These are phyloP conservation scores for Psophia crepitans DNA, from an alignment of 2,113 vertebrate genomes.

Conservation along the genomic window DNA sequence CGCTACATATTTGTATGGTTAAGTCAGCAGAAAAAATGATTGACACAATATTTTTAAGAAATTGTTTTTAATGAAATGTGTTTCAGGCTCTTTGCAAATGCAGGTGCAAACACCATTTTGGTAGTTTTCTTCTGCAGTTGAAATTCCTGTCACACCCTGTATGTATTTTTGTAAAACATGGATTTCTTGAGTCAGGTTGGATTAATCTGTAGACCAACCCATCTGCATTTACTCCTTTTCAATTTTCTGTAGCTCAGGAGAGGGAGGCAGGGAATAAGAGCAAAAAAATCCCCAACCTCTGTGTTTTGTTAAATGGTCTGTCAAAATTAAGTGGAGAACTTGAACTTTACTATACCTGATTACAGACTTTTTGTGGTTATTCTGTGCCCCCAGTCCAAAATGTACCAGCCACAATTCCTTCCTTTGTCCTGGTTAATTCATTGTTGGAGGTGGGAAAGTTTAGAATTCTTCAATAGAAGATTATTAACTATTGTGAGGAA, in stretches of 20 bases:
- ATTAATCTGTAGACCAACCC: not conserved
- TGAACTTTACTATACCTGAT: not conserved
- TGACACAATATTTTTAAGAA: not conserved
- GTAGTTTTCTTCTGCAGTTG: not conserved
- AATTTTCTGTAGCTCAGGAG: not conserved
- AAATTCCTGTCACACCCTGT: not conserved
- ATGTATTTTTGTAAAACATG: not conserved
- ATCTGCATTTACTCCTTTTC: not conserved
- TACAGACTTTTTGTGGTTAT: not conserved
- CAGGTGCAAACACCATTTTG: not conserved
- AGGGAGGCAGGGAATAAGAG: not conserved
- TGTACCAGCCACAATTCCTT: not conserved
- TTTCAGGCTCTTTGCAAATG: not conserved
- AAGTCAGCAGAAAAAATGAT: constrained; percentile 6
- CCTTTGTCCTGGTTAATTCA: not conserved
- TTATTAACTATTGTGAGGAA: not conserved
- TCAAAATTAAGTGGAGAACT: not conserved
- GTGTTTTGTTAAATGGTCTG: not conserved
- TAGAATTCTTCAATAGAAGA: not conserved
- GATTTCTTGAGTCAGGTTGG: not conserved
- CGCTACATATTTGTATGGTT: not conserved
- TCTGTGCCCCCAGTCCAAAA: not conserved
- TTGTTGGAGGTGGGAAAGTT: not conserved
- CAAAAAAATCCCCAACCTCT: rapidly evolving
- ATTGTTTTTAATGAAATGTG: not conserved